Evolutionary conservation across 2,113 vertebrate species (phyloP).

Genomic region (Thunnus thynnus): DNA sequence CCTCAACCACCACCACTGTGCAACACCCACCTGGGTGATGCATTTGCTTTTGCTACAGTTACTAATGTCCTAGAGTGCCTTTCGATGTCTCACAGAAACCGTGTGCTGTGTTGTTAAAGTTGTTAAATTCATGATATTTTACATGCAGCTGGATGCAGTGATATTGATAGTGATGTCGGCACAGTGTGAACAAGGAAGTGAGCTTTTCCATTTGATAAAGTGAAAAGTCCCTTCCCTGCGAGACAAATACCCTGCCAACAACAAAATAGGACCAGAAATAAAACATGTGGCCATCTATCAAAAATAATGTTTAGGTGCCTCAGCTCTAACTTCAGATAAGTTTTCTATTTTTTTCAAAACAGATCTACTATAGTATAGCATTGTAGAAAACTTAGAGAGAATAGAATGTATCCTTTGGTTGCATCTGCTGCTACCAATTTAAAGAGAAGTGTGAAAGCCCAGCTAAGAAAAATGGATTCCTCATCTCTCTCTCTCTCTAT

Average conservation of each 20-base stretch:
- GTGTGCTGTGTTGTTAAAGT: too few species aligned
- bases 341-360: not conserved
- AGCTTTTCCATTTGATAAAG: slow-evolving; percentile 32
- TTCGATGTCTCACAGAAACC: slow-evolving; percentile 17
- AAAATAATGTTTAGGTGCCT: not conserved
- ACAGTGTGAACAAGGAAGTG: slow-evolving; percentile 32
- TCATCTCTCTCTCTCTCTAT: slow-evolving; percentile 33
- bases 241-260: not conserved
- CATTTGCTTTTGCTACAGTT: not conserved
- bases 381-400: slow-evolving; percentile 3
- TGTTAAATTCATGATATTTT: not conserved
- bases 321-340: not conserved
- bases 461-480: slow-evolving; percentile 58
- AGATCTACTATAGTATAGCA: not conserved
- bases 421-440: slow-evolving; percentile 53
- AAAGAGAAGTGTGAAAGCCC: slow-evolving; percentile 47
- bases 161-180: not conserved
- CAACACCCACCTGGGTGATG: too few species aligned
- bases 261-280: not conserved
- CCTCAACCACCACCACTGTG: too few species aligned
- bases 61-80: not conserved
- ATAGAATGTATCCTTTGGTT: slow-evolving; percentile 34
- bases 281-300: not conserved
- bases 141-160: not conserved
- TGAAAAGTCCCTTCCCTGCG: slow-evolving; percentile 1